A percentile compares a stretch with the other conserved stretches of the same genome.
Conservation (phyloP, 1,140 invertebrate species). For the Drosophila elegans region DNA sequence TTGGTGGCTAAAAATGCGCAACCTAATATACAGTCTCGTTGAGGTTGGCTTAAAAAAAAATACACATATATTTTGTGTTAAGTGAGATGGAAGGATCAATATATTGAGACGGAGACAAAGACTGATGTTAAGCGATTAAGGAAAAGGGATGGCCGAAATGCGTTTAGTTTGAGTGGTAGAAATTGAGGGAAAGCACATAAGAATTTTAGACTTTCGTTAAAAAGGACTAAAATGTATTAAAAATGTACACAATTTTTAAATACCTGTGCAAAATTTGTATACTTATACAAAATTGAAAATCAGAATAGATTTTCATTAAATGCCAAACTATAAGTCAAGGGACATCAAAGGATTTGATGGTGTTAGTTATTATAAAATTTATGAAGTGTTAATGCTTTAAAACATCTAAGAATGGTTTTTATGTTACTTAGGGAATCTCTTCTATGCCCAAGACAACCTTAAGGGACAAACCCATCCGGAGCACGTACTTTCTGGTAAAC, state of each 20-base stretch:
- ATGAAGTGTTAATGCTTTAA: no score
- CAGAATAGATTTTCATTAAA: no score
- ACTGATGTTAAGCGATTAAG: slow-evolving; percentile 15
- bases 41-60: slow-evolving; percentile 14
- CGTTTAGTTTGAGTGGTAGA: not conserved
- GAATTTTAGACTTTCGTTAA: no score
- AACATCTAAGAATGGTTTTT: no score
- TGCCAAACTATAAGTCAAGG: no score
- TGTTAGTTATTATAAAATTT: no score
- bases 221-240: no score
- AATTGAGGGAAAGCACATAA: not conserved
- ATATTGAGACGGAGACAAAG: slow-evolving; percentile 24
- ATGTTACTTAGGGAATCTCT: not conserved
- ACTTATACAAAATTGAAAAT: no score
- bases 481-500: slow-evolving; percentile 65
- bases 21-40: slow-evolving; percentile 28
- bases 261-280: no score
- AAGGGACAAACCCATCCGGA: slow-evolving; percentile 45
- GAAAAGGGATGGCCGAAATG: not conserved
- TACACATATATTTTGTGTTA: slow-evolving; percentile 16
- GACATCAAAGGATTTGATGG: no score
- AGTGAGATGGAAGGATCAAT: slow-evolving; percentile 34
- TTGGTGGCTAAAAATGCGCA: slow-evolving; percentile 13
- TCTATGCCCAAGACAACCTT: not conserved
- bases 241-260: no score